Conservation (phyloP, 2,888 invertebrate species). For the Lacanobia wlatinum region DNA sequence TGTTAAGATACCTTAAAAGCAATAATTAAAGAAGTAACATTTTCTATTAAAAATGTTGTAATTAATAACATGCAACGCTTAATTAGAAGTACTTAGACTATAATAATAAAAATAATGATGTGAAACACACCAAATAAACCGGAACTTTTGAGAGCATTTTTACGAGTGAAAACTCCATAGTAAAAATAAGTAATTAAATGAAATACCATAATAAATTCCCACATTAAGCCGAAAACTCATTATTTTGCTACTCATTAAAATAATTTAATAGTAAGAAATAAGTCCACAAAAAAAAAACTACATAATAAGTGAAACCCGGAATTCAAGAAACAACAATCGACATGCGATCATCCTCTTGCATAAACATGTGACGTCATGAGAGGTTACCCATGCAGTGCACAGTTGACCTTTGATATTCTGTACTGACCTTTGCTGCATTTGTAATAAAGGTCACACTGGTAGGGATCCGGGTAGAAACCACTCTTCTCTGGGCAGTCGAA, state of each 20-base stretch:
- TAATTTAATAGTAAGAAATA: neutral
- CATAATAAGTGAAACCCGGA: slow-evolving; percentile 55
- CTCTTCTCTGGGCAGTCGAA: slow-evolving; percentile 93
- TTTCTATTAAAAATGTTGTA: neutral
- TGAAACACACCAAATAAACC: neutral
- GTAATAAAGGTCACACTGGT: slow-evolving; percentile 95
- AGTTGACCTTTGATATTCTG: slow-evolving; percentile 73
- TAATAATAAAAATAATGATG: slow-evolving; percentile 26
- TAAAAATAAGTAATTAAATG: neutral
- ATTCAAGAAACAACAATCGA: slow-evolving; percentile 26
- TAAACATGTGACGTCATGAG: slow-evolving; percentile 24
- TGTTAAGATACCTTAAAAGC: neutral
- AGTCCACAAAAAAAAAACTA: slow-evolving; percentile 15
- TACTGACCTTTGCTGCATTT: slow-evolving; percentile 92
- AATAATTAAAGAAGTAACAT: neutral
- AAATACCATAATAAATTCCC: neutral
- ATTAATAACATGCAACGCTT: neutral
- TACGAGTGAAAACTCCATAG: neutral
- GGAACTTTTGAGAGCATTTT: neutral
- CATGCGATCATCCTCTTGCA: slow-evolving; percentile 30
- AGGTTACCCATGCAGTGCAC: slow-evolving; percentile 41
- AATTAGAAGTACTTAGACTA: neutral
- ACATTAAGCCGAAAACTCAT: neutral
- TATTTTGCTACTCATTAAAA: neutral
- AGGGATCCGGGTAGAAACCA: slow-evolving; percentile 94